Evolutionary conservation across 2,797 vertebrate genomes (phyloP), one percentile per base, ranked within the genome.

Genomic region (Rhinogobio ventralis): DNA sequence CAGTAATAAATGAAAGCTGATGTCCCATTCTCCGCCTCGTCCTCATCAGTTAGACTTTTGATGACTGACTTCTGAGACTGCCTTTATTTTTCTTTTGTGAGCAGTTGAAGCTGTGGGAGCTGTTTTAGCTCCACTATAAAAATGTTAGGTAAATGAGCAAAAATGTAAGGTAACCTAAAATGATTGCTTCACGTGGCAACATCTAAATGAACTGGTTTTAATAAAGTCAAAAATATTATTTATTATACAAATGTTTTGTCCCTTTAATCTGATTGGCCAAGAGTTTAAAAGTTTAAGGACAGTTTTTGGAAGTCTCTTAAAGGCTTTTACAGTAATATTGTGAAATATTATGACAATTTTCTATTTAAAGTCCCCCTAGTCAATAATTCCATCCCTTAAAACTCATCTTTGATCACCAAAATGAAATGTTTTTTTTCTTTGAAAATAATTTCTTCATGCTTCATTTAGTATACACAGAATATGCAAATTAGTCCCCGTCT

Each of bases 1-100:
- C 71, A 53, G 60, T 82, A 33, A 86, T 69, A 82, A 82, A 82
- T 82, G 17, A 82, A 79, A 85, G 42, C 82, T 72, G 87, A 88
- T 85, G 75, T 77, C 36, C 75, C 30, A 57, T 84, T 74, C 71
- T 36, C 71, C 0, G 17, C 67, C 51, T 57, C 14, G 4, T 64
- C 53, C 68, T 45, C 39, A 49, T 30, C 45, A 68, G 11, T 76
- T 69, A 19, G 53, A 73, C 45, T 83, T 75, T 85, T 51, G 17
- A 30, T 28, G 30, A 53, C 25, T 1, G 46, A 42, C 23, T 33
- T 60, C 51, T 60, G 15, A 67, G 28, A 45, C 60, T 79, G 81
- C 33, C 23, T 71, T 71, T 66, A 64, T 57, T 67, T 77, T 67
- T 49, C 33, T 79, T 73, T 66, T 42, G 9, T 51, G 20, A 49